phyloP scores from a whole-genome alignment of 2,113 vertebrate genomes.

The Cynoglossus semilaevis region DNA sequence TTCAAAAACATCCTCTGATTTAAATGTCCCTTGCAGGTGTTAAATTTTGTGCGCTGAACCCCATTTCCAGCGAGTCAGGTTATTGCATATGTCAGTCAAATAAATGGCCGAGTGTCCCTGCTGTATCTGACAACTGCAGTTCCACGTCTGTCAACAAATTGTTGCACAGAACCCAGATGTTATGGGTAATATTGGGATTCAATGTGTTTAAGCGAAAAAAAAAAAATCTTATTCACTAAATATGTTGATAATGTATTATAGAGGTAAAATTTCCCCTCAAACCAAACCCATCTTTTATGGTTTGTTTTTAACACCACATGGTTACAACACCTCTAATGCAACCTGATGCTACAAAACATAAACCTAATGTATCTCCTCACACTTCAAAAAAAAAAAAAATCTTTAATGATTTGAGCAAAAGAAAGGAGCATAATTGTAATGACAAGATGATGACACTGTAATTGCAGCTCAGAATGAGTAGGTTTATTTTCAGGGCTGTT shows the following conservation, averaged over 20 bases:
- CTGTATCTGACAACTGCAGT: background rate
- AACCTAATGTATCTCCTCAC: conserved; percentile 13
- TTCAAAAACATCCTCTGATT: conserved; percentile 15
- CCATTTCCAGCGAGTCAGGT: conserved; percentile 17
- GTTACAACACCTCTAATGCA: too few relatives aligned
- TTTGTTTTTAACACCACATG: too few relatives aligned
- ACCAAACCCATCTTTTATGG: too few relatives aligned
- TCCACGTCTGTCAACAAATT: background rate
- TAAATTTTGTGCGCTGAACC: conserved; percentile 16
- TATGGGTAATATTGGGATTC: background rate
- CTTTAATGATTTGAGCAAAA: conserved; percentile 11
- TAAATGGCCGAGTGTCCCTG: conserved; percentile 10
- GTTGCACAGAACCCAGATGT: background rate
- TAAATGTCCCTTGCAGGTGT: conserved; percentile 18
- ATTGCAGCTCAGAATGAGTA: conserved; percentile 58
- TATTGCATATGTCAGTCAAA: conserved; percentile 49
- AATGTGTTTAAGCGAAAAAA: too few relatives aligned
- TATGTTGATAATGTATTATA: too few relatives aligned
- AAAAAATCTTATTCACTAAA: too few relatives aligned
- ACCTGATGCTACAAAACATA: background rate
- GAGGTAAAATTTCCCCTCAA: too few relatives aligned
- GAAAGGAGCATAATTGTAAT: conserved; percentile 50
- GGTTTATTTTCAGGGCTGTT: conserved; percentile 60
- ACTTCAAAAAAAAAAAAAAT: conserved; percentile 26
- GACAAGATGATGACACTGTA: conserved; percentile 56